phyloP scores from a whole-genome alignment of 1,140 invertebrate species.

The Latrodectus geometricus region DNA sequence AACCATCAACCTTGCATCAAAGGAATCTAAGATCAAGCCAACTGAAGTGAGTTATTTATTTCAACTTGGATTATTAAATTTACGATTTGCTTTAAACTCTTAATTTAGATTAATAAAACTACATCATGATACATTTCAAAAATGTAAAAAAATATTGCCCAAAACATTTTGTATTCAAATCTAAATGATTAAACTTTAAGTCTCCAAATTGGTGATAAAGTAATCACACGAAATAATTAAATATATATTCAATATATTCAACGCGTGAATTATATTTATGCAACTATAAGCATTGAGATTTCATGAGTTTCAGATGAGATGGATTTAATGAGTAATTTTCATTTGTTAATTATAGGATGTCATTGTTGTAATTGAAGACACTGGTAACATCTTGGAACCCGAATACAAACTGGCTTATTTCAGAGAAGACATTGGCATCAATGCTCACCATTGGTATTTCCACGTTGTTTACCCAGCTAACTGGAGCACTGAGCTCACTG shows the following conservation, averaged over 20 bases:
- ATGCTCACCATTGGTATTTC: conserved; percentile 76
- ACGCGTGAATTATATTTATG: background rate
- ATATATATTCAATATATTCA: too few relatives aligned
- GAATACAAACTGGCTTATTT: conserved; percentile 76
- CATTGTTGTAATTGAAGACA: conserved; percentile 48
- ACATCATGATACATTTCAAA: too few relatives aligned
- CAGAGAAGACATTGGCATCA: conserved; percentile 79
- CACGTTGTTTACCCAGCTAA: conserved; percentile 71
- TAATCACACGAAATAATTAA: too few relatives aligned
- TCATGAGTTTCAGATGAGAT: background rate
- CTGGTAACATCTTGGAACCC: conserved; percentile 62
- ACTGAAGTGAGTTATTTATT: conserved; percentile 51
- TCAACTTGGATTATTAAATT: too few relatives aligned
- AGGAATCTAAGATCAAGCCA: conserved; percentile 67
- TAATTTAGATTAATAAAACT: too few relatives aligned
- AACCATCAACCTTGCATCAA: conserved; percentile 69
- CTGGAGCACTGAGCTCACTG: conserved; percentile 67
- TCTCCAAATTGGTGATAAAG: too few relatives aligned
- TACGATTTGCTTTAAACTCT: background rate
- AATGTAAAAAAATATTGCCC: too few relatives aligned
- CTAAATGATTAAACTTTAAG: too few relatives aligned
- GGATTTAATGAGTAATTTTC: background rate
- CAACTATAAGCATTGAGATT: background rate
- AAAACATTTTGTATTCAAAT: too few relatives aligned
- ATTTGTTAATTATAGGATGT: conserved; percentile 23